phyloP scores from a whole-genome alignment of 2,888 invertebrate species.

The Gryllus longicercus region DNA sequence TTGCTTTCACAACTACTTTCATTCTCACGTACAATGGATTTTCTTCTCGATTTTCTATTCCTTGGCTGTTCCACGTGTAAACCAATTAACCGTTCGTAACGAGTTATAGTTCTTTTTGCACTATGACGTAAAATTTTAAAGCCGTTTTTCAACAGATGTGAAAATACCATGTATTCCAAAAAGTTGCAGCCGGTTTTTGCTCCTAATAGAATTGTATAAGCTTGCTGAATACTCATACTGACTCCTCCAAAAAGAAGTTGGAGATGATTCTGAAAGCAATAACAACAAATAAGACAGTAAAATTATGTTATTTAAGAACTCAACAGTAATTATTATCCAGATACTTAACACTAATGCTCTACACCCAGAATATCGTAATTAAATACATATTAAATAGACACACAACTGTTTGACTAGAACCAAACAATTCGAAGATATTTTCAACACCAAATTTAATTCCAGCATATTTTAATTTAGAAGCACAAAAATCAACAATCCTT shows the following conservation, averaged over 20 bases:
- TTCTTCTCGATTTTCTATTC: not conserved
- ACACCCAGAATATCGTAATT: too few species aligned
- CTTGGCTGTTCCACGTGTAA: conserved; percentile 18
- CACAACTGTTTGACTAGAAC: too few species aligned
- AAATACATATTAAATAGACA: too few species aligned
- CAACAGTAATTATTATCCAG: too few species aligned
- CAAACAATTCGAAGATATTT: too few species aligned
- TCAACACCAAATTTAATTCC: too few species aligned
- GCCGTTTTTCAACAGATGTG: conserved; percentile 56
- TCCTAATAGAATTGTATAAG: conserved; percentile 55
- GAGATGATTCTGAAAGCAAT: conserved; percentile 57
- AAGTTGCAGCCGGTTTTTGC: conserved; percentile 46
- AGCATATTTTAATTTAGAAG: too few species aligned
- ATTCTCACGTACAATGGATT: not conserved
- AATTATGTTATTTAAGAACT: too few species aligned
- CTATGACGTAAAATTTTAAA: conserved; percentile 55
- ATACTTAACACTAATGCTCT: too few species aligned
- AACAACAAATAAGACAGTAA: not conserved
- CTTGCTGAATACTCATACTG: conserved; percentile 63
- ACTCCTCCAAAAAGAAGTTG: conserved; percentile 57
- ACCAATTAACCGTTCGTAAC: conserved; percentile 26
- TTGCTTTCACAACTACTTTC: not conserved
- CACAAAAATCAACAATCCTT: too few species aligned
- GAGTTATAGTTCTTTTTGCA: conserved; percentile 19
- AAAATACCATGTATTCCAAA: conserved; percentile 58